Percentiles rank a stretch among this genome's conserved stretches.
phyloP scores from a whole-genome alignment of 2,888 invertebrate species.

The Volucella inflata region DNA sequence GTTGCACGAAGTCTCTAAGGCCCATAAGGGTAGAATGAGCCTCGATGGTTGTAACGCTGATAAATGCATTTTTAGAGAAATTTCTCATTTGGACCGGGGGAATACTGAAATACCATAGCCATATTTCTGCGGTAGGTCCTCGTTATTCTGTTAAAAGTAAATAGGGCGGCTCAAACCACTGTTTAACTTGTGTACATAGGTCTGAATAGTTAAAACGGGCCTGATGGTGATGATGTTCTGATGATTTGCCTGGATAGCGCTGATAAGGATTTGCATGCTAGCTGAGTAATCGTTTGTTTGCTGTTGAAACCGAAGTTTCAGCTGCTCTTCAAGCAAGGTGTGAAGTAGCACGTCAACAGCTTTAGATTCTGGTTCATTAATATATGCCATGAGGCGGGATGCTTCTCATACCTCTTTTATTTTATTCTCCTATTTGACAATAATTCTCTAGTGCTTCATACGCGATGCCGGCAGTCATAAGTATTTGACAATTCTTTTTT shows the following conservation, averaged over 20 bases:
- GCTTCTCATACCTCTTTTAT: background rate
- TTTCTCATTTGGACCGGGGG: background rate
- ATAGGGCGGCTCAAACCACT: background rate
- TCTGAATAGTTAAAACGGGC: too few relatives aligned
- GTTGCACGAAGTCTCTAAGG: too few relatives aligned
- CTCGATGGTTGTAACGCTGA: background rate
- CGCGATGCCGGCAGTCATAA: background rate
- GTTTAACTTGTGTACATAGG: too few relatives aligned
- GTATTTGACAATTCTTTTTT: background rate
- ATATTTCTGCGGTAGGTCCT: background rate
- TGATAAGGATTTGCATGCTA: too few relatives aligned
- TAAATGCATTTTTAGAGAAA: background rate
- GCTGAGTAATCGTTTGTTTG: too few relatives aligned
- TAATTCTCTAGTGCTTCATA: background rate
- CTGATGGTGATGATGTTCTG: background rate
- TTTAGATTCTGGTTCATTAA: background rate
- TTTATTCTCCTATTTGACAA: background rate
- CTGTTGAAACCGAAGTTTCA: too few relatives aligned
- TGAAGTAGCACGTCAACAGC: background rate
- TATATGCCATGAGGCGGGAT: background rate
- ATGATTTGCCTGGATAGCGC: too few relatives aligned
- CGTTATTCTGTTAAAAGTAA: background rate
- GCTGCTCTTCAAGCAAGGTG: background rate
- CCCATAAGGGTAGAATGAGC: background rate
- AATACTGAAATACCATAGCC: background rate